Evolutionary conservation across 2,113 vertebrate species (phyloP), one percentile per base, ranked within the genome.

Genomic region (Patagioenas fasciata): DNA sequence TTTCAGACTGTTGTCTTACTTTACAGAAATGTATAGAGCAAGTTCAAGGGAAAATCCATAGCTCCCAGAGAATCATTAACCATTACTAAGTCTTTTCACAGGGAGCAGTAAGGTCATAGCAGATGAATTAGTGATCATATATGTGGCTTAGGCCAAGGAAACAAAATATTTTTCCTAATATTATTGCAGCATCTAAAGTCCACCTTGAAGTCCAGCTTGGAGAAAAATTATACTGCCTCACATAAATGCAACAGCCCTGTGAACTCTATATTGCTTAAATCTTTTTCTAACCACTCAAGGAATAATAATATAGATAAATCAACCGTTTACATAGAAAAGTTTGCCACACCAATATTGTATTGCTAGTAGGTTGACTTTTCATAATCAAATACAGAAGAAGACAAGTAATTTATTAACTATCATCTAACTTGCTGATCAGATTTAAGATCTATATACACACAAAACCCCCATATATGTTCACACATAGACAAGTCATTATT

Each of bases 41-140:
- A 89, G 80, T 92, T 31, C 54, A 90, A 94, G 64, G 61, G 77
- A 95, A 97, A 91, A 72, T 69, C 11, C 18, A 29, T 54, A 84
- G 65, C 32, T 85, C 38, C 88, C 34, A 80, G 71, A 94, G 62
- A 58, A 69, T 80, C 69, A 66, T 57, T 82, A 44, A 36, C 66
- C 94, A 74, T 96, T 92, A 90, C 50, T 80, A 57, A 58, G 21
- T 31, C 31, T 85, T 88, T 91, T 61, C 70, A 51, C 29, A 61
- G 50, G 29, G 42, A 80, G 17, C 5, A 28, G 24, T 79, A 79
- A 94, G 73, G 26, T 47, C 62, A 88, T 51, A 93, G 19, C 54
- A 73, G 25, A 15, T 58, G 75, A 70, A 34, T 50, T 82, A 51
- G 50, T 80, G 81, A 75, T 64, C 53, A 60, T 75, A 11, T 72